Conservation (phyloP, 2,797 vertebrate genomes). For the Molossus alvarezi region DNA sequence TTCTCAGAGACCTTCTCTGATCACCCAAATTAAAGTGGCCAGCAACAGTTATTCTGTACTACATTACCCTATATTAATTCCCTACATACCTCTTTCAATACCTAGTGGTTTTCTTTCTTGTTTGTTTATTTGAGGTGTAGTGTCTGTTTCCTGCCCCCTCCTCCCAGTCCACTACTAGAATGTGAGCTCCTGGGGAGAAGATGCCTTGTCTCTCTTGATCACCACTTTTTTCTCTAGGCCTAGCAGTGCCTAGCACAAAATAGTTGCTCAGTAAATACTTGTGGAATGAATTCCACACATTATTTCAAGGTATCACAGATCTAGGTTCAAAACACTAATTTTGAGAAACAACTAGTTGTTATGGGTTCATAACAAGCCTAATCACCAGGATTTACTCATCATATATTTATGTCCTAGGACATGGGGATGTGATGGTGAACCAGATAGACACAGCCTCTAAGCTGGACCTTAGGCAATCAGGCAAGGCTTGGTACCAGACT, state of each 20-base stretch:
- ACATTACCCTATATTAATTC: not conserved
- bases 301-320: not conserved
- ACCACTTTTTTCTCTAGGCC: not conserved
- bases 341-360: not conserved
- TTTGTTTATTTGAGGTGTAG: not conserved
- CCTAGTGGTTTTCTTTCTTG: constrained; percentile 8
- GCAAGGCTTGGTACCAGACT: not conserved
- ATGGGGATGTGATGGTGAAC: not conserved
- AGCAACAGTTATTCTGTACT: not conserved
- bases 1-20: not conserved
- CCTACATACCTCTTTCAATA: not conserved
- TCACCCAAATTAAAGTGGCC: not conserved
- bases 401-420: not conserved
- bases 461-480: not conserved
- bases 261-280: constrained; percentile 28
- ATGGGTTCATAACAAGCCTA: constrained; percentile 43
- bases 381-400: not conserved
- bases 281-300: constrained; percentile 11
- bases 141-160: not conserved
- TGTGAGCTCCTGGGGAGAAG: not conserved
- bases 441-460: not conserved
- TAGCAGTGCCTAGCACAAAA: not conserved
- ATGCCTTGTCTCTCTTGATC: not conserved
- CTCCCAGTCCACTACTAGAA: not conserved
- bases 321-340: constrained; percentile 49